phyloP scores from a whole-genome alignment of 2,113 vertebrate genomes.

The Poecilia latipinna region DNA sequence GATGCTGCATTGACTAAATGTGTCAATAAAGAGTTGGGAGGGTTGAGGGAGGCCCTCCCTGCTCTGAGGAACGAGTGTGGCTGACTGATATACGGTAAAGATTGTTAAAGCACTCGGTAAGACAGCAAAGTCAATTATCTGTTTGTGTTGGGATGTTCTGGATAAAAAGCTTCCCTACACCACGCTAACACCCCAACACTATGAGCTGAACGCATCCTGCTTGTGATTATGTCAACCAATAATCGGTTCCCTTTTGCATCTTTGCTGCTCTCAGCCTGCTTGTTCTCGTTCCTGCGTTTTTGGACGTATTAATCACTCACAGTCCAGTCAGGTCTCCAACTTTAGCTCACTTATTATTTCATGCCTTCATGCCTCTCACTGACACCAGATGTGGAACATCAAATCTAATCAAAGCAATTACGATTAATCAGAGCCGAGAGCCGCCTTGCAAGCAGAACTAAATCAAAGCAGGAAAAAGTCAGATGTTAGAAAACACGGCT shows the following conservation, averaged over 20 bases:
- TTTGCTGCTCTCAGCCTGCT: background rate
- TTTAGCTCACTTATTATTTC: conserved; percentile 23
- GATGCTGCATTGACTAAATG: conserved; percentile 49
- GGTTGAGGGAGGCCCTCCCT: conserved; percentile 5
- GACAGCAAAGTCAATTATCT: conserved; percentile 15
- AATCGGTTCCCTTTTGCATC: background rate
- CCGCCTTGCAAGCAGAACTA: too few relatives aligned
- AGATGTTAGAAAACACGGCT: too few relatives aligned
- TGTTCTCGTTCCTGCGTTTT: conserved; percentile 17
- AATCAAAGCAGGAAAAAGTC: too few relatives aligned
- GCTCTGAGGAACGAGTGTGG: conserved; percentile 14
- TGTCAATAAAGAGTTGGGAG: conserved; percentile 34
- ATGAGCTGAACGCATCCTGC: conserved; percentile 11
- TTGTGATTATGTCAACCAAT: conserved; percentile 11
- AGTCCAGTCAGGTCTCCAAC: conserved; percentile 18
- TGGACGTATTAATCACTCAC: conserved; percentile 21
- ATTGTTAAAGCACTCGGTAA: background rate
- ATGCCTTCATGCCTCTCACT: conserved; percentile 4
- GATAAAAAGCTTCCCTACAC: background rate
- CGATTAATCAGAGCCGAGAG: background rate
- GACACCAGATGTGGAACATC: conserved; percentile 16
- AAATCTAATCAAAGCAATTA: conserved; percentile 18
- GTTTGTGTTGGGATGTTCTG: background rate
- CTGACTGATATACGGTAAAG: conserved; percentile 6
- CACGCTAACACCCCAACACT: background rate